Evolutionary conservation across 2,888 invertebrate species (phyloP).

Genomic region (Galeruca laticollis): DNA sequence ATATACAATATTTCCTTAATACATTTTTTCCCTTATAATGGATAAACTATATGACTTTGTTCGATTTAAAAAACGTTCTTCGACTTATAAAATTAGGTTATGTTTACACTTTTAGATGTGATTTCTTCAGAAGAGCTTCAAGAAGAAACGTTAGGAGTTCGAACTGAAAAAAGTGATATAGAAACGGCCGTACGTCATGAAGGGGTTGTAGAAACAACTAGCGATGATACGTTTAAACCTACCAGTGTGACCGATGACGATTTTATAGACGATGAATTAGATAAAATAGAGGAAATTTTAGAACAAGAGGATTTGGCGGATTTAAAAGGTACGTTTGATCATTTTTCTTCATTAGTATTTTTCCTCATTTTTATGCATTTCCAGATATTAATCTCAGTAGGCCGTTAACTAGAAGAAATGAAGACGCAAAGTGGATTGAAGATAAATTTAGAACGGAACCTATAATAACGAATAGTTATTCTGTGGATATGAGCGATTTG

Average conservation of each 20-base stretch:
- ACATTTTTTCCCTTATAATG: too few species aligned
- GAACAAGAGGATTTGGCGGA: neutral
- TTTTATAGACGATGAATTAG: neutral
- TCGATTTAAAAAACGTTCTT: too few species aligned
- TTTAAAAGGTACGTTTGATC: neutral
- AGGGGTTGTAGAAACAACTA: neutral
- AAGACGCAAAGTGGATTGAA: neutral
- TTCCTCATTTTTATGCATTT: neutral
- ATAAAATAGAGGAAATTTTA: neutral
- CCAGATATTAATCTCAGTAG: neutral
- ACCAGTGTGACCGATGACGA: neutral
- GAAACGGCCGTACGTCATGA: neutral
- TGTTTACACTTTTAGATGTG: neutral
- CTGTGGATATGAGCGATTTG: conserved; percentile 38
- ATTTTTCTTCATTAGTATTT: neutral
- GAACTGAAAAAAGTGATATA: neutral
- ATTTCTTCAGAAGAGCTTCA: neutral
- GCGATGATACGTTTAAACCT: conserved; percentile 6
- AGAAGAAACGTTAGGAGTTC: conserved; percentile 4
- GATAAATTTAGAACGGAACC: conserved; percentile 36
- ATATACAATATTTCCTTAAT: too few species aligned
- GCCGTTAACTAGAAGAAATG: conserved; percentile 10
- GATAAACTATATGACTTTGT: too few species aligned
- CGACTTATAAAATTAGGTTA: too few species aligned
- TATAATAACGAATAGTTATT: conserved; percentile 12